A percentile compares a stretch with the other conserved stretches of the same genome.
Conservation (phyloP, 2,888 invertebrate species). For the Diloba caeruleocephala region DNA sequence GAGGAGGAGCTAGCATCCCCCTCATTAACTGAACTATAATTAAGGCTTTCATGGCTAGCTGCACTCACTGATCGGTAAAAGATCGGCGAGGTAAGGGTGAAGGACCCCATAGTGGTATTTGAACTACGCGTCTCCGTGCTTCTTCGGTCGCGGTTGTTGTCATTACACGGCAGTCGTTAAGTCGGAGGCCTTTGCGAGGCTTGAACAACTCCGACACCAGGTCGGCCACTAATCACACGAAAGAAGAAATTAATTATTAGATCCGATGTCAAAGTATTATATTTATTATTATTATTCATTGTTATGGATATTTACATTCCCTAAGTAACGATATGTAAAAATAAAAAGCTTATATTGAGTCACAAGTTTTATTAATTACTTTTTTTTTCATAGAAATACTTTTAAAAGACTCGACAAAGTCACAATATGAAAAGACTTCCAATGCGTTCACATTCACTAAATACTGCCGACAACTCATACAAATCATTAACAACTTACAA, state of each 20-base stretch:
- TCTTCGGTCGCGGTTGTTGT: too few relatives aligned
- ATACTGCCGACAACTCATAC: slow-evolving; percentile 81
- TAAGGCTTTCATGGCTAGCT: too few relatives aligned
- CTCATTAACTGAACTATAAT: too few relatives aligned
- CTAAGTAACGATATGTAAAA: slow-evolving; percentile 44
- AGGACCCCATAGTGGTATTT: too few relatives aligned
- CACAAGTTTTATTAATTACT: slow-evolving; percentile 81
- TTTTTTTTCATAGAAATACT: slow-evolving; percentile 87
- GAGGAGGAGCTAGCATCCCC: slow-evolving; percentile 86
- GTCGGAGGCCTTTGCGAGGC: too few relatives aligned
- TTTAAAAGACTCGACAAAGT: slow-evolving; percentile 87
- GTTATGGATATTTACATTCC: slow-evolving; percentile 22
- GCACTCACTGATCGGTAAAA: too few relatives aligned
- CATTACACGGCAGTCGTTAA: too few relatives aligned
- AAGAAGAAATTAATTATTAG: not conserved
- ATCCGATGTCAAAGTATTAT: slow-evolving; percentile 27
- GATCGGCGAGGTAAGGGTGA: too few relatives aligned
- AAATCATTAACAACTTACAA: slow-evolving; percentile 86
- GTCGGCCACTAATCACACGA: too few relatives aligned
- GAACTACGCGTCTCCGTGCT: too few relatives aligned
- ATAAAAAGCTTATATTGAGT: slow-evolving; percentile 75
- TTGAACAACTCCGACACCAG: too few relatives aligned
- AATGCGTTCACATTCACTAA: slow-evolving; percentile 82
- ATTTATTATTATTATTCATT: too few relatives aligned
- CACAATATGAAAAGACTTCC: slow-evolving; percentile 86